These are phyloP conservation scores for Vanessa tameamea DNA, from an alignment of 1,140 invertebrate species.

Conservation along the genomic window DNA sequence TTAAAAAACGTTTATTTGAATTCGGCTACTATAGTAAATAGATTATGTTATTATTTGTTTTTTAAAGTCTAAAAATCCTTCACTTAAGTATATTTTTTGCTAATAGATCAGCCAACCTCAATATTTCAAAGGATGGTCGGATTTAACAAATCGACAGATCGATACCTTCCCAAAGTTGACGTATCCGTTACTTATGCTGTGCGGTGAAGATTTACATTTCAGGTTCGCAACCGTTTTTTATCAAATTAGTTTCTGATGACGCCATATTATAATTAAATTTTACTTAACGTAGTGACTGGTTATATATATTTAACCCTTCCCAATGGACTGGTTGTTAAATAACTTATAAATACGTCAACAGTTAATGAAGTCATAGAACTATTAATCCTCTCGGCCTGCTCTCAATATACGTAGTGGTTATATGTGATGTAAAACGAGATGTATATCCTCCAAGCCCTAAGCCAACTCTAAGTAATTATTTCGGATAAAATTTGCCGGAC, in stretches of 20 bases:
- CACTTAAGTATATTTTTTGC: neutral
- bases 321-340: too few species aligned
- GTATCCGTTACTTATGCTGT: constrained; percentile 73
- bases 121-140: constrained; percentile 68
- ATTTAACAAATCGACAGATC: constrained; percentile 74
- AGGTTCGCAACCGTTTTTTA: constrained; percentile 49
- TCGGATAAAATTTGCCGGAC: too few species aligned
- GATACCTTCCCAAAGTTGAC: constrained; percentile 80
- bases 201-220: constrained; percentile 76
- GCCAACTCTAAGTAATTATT: too few species aligned
- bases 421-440: too few species aligned
- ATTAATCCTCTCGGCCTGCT: too few species aligned
- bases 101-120: constrained; percentile 60
- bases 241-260: neutral
- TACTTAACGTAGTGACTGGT: neutral
- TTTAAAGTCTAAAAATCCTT: too few species aligned
- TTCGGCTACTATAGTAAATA: constrained; percentile 51
- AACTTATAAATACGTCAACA: too few species aligned
- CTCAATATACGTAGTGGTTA: too few species aligned
- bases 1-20: constrained; percentile 52
- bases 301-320: neutral
- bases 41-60: neutral
- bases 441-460: too few species aligned
- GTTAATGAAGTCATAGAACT: too few species aligned
- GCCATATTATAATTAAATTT: neutral